Evolutionary conservation across 2,888 invertebrate genomes (phyloP).

Genomic region (Danaus chrysippus): DNA sequence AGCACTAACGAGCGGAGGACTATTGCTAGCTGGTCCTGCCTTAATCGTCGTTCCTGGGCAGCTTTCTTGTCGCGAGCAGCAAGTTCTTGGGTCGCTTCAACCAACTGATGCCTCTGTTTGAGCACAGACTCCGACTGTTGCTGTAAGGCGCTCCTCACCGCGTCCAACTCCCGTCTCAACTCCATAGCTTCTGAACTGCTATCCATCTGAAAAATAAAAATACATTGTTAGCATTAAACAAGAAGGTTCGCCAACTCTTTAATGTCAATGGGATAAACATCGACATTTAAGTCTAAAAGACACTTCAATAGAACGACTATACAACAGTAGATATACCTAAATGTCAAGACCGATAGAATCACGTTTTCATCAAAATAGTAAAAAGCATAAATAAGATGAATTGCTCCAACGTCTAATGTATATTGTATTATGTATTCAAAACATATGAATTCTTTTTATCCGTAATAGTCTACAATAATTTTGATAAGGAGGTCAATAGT

Average conservation of each 20-base stretch:
- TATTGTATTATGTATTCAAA: background rate
- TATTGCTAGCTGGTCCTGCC: slow-evolving; percentile 85
- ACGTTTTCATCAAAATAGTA: slow-evolving; percentile 39
- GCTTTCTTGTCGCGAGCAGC: slow-evolving; percentile 80
- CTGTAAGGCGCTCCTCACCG: slow-evolving; percentile 82
- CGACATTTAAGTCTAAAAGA: slow-evolving; percentile 33
- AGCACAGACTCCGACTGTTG: slow-evolving; percentile 81
- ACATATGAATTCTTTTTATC: slow-evolving; percentile 1
- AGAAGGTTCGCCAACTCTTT: slow-evolving; percentile 14
- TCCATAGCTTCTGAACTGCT: slow-evolving; percentile 80
- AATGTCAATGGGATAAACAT: slow-evolving; percentile 37
- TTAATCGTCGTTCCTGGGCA: slow-evolving; percentile 79
- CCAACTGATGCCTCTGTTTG: slow-evolving; percentile 83
- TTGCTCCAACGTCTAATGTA: background rate
- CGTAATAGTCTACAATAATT: slow-evolving; percentile 34
- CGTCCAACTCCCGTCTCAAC: slow-evolving; percentile 81
- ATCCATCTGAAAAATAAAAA: slow-evolving; percentile 81
- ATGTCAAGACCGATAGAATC: slow-evolving; percentile 58
- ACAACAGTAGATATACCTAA: slow-evolving; percentile 38
- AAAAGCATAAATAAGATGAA: slow-evolving; percentile 8
- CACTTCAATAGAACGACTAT: slow-evolving; percentile 37
- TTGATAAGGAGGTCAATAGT: slow-evolving; percentile 41
- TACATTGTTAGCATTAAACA: slow-evolving; percentile 10
- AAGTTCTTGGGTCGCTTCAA: slow-evolving; percentile 80
- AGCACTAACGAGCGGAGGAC: slow-evolving; percentile 84